Conservation (phyloP, 2,797 vertebrate species). For the Coreius guichenoti region DNA sequence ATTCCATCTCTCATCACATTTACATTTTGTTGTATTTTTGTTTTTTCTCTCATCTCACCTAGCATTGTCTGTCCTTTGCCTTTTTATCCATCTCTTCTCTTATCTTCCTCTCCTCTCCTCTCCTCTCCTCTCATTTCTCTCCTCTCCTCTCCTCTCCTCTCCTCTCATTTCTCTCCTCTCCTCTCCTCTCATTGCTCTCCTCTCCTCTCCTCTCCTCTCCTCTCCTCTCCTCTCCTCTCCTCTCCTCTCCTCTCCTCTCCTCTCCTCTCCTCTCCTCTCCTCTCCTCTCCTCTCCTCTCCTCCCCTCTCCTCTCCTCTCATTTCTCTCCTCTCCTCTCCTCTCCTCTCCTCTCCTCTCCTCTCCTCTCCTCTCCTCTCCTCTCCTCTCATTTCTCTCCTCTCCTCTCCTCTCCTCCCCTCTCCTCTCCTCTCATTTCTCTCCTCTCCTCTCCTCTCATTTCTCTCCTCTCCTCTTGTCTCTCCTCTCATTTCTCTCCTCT, state of each 20-base stretch:
- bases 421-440: too few relatives aligned
- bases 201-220: too few relatives aligned
- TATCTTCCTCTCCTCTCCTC: background rate
- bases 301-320: too few relatives aligned
- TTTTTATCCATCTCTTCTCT: constrained; percentile 16
- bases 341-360: background rate
- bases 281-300: too few relatives aligned
- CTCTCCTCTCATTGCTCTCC: too few relatives aligned
- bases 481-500: background rate
- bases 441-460: background rate
- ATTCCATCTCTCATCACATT: background rate
- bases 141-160: too few relatives aligned
- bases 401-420: too few relatives aligned
- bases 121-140: background rate
- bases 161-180: too few relatives aligned
- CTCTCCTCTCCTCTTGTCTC: constrained; percentile 21
- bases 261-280: too few relatives aligned
- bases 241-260: too few relatives aligned
- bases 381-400: too few relatives aligned
- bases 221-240: too few relatives aligned
- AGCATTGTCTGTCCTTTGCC: background rate
- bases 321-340: constrained; percentile 31
- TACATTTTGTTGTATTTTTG: background rate
- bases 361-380: background rate
- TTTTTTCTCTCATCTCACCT: background rate